Base-by-base conservation (phyloP, 2,888 invertebrate species). In the Smittia aterrima region DNA sequence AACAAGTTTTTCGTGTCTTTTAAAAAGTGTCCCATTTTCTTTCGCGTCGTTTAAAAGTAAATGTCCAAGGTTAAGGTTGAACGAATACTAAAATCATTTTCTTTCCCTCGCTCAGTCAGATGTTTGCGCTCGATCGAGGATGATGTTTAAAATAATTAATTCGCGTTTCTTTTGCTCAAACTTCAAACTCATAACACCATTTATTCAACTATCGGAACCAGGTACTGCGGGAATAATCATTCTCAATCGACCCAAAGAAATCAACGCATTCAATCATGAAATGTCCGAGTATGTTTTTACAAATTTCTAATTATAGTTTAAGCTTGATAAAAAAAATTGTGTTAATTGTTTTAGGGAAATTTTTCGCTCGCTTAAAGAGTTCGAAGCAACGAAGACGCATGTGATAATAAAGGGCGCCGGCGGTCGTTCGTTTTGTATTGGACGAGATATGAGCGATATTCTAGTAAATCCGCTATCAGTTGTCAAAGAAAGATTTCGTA, bases 341-440 rank as follows among this genome's bases (percentile, higher is more conserved):
- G 1, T 53, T 11, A 20, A 68, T 47, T 41, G 7, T 67, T 75
- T 92, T 32, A 71, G 70, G 18, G 16, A 27, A 1, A n/a, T 71
- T 1, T 71, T 47, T 20, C 11, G 27, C 2, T 16, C 53, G 16
- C 16, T 71, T 4, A 71, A 54, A 54, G 54, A 71, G 25, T 32
- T 71, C 11, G 70, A 71, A 89, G 87, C 90, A 79, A 81, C 83
- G 74, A 84, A 83, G 77, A 77, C 78, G 6, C 77, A 84, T 53
- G 84, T 88, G 9, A 82, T 90, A 67, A 83, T 90, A 20, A 87
- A 87, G 78, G 88, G 87, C 1, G 78, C 83, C 18, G 89, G 89
- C 9, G 90, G 86, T 0, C 92, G 91, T 80, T 90, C 93, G 1
- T 94, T 93, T 82, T 94, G 93, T 83, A 92, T 93, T 62, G 93